A percentile compares a stretch with the other conserved stretches of the same genome.
Evolutionary conservation across 2,113 vertebrate species (phyloP).

Genomic region (Ginglymostoma cirratum): DNA sequence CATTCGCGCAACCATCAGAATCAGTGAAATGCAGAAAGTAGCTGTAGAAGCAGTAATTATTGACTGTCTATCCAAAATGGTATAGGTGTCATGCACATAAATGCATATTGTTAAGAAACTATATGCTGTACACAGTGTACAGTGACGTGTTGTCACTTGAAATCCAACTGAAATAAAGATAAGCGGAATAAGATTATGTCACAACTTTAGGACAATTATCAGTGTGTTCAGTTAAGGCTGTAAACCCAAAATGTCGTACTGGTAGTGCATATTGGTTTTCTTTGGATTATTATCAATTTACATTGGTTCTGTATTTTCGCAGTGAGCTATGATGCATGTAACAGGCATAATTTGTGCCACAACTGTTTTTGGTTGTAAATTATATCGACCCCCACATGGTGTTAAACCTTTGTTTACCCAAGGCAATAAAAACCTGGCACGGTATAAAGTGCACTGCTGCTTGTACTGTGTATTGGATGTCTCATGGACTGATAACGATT

Average conservation of each 20-base stretch:
- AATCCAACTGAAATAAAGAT: not conserved
- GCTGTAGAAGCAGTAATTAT: not conserved
- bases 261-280: not conserved
- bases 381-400: not conserved
- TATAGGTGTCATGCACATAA: not conserved
- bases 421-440: slow-evolving; percentile 41
- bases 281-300: not conserved
- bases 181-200: not conserved
- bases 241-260: not conserved
- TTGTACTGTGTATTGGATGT: not conserved
- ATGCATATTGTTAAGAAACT: not conserved
- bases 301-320: not conserved
- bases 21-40: not conserved
- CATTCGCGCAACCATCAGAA: not conserved
- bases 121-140: not conserved
- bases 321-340: not conserved
- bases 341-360: not conserved
- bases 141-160: not conserved
- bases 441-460: slow-evolving; percentile 32
- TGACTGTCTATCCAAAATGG: not conserved
- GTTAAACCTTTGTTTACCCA: slow-evolving; percentile 45
- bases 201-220: not conserved
- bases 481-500: slow-evolving; percentile 28
- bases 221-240: not conserved
- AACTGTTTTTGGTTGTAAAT: not conserved